Percentiles rank a stretch among this genome's conserved stretches.
Evolutionary conservation across 30 jellyfish, hydroid and myxozoan species (phyloP).

Genomic region (Hydractinia symbiolongicarpus): DNA sequence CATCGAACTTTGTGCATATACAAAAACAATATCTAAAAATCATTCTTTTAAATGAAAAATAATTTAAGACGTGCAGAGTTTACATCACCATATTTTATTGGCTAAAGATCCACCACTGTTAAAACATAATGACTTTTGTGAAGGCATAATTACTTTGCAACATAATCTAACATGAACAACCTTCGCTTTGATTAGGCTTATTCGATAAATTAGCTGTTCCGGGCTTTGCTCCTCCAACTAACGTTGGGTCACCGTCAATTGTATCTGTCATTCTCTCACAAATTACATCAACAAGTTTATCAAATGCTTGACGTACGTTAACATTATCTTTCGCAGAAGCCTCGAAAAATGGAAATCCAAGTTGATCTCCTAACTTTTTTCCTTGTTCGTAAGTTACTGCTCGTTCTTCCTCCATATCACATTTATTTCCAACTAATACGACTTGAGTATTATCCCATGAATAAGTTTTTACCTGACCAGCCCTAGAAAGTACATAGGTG

Average conservation of each 20-base stretch:
- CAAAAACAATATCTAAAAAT: too few species aligned
- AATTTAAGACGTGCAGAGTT: too few species aligned
- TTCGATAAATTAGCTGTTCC: slow-evolving; percentile 69
- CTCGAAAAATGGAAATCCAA: slow-evolving; percentile 95
- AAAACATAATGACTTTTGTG: too few species aligned
- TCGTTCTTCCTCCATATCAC: slow-evolving; percentile 97
- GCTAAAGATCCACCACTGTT: too few species aligned
- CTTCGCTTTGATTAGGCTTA: slow-evolving; percentile 55
- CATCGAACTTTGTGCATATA: too few species aligned
- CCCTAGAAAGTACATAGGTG: slow-evolving; percentile 41
- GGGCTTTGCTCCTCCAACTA: slow-evolving; percentile 83
- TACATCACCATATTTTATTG: too few species aligned
- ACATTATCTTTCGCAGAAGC: slow-evolving; percentile 93
- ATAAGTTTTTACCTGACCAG: slow-evolving; percentile 91
- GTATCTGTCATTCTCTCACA: slow-evolving; percentile 94
- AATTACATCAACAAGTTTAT: slow-evolving; percentile 88
- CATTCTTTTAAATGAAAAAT: too few species aligned
- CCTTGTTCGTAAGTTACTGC: slow-evolving; percentile 76
- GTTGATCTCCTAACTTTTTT: slow-evolving; percentile 71
- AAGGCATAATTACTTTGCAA: too few species aligned
- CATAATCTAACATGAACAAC: slow-evolving; percentile 48
- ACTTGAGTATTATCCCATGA: slow-evolving; percentile 99
- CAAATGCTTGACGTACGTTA: slow-evolving; percentile 84
- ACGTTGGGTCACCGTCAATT: slow-evolving; percentile 87
- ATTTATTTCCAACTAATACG: slow-evolving; percentile 85